Base-by-base conservation (phyloP, 2,113 vertebrate genomes). In the Panurus biarmicus region DNA sequence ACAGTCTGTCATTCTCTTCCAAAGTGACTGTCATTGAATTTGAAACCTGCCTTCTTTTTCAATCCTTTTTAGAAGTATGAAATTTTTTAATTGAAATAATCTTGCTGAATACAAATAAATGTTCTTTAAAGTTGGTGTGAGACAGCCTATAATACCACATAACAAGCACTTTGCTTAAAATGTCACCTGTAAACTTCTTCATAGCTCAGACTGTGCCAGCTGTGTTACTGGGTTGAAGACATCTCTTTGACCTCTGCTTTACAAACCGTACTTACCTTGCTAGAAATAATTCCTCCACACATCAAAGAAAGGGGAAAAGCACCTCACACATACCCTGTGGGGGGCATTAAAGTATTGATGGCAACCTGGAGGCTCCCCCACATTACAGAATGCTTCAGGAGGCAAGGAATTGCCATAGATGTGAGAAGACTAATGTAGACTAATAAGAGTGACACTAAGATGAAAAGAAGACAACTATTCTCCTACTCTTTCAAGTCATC, bases 291-390 rank as follows among this genome's bases (percentile, higher is more conserved):
- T 48, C 6, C 35, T 58, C 23, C 44, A 28, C 1, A 4, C 26
- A 53, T 10, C 8, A 48, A 64, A 66, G 14, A 33, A 40, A 50
- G 57, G 14, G 22, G 42, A 22, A 61, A 72, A 69, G 18, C 17
- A 40, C 5, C 15, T 57, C 54, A 54, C 6, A 69, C 2, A 14
- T 35, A 38, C 7, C 8, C 4, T 1, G 0, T 20, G 5, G 33
- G 38, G 9, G 6, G 15, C 3, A 6, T 73, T 69, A 77, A 8
- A 35, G 11, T 28, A 42, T 7, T 26, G 8, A 36, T 10, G 12
- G 28, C 12, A 73, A 53, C 15, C 53, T 57, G 14, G 31, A 51
- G 29, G 14, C 16, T 81, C 10, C 5, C 14, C 14, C 8, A 8
- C 9, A 1, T 4, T 10, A 42, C 51, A 61, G 47, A 65, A 38